Conservation (phyloP, 2,113 vertebrate species). For the Rhadina sibilatrix region DNA sequence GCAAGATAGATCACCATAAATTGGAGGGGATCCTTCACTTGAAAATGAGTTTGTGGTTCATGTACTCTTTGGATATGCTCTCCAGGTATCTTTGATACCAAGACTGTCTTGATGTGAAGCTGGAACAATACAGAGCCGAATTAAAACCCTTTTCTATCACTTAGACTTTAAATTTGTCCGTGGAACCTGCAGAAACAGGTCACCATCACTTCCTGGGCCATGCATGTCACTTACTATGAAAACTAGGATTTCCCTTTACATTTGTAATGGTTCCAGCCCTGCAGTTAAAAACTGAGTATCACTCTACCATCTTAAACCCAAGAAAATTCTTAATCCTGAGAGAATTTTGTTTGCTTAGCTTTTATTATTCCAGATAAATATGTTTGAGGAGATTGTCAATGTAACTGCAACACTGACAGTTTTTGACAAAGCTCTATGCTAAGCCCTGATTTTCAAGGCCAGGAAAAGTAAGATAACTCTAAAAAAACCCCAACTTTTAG, state of each 20-base stretch:
- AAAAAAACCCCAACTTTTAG: neutral
- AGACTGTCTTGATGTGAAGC: neutral
- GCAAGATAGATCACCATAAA: conserved; percentile 76
- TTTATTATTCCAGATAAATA: neutral
- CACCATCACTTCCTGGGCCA: neutral
- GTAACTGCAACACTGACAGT: neutral
- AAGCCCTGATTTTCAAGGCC: neutral
- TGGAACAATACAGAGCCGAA: neutral
- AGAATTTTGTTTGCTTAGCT: neutral
- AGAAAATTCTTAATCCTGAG: neutral
- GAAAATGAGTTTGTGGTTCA: conserved; percentile 24
- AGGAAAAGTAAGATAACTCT: neutral
- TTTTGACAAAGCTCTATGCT: neutral
- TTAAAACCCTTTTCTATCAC: conserved; percentile 52
- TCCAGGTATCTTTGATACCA: neutral
- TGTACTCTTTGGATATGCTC: neutral
- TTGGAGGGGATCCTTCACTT: conserved; percentile 69
- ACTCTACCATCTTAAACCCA: neutral
- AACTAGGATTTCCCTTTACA: neutral
- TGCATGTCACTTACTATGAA: neutral
- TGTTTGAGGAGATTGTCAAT: neutral
- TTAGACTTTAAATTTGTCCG: conserved; percentile 71
- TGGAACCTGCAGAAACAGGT: conserved; percentile 28
- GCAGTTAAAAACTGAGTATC: neutral
- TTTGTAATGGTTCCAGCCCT: neutral